Evolutionary conservation across 2,113 vertebrate species (phyloP).

Genomic region (Hoplias malabaricus): DNA sequence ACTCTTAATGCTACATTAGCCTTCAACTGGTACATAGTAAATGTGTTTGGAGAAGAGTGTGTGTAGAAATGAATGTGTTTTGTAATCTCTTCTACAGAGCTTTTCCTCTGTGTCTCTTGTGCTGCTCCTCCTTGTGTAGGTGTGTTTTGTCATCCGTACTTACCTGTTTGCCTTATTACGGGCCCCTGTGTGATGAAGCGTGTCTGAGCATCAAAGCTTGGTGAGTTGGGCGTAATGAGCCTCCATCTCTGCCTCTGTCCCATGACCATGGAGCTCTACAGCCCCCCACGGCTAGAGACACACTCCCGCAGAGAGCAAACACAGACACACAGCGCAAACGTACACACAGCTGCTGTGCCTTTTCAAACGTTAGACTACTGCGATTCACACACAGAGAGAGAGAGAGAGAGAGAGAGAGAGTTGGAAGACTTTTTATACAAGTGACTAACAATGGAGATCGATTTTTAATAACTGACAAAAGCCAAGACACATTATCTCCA

Average conservation of each 20-base stretch:
- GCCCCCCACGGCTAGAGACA: slow-evolving; percentile 51
- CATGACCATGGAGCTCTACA: slow-evolving; percentile 52
- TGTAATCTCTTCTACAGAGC: too few species aligned
- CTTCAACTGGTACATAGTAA: too few species aligned
- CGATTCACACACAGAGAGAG: slow-evolving; percentile 8
- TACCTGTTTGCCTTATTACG: slow-evolving; percentile 60
- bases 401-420: background rate
- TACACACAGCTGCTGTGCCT: slow-evolving; percentile 36
- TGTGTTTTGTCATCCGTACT: slow-evolving; percentile 31
- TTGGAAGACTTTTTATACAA: too few species aligned
- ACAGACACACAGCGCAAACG: slow-evolving; percentile 55
- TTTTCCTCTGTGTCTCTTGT: too few species aligned
- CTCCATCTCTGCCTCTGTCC: slow-evolving; percentile 57
- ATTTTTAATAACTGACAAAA: too few species aligned
- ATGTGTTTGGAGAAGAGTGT: background rate
- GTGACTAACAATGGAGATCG: too few species aligned
- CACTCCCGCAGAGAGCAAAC: slow-evolving; percentile 45
- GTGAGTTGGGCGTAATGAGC: slow-evolving; percentile 56
- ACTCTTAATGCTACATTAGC: too few species aligned
- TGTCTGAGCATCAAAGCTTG: slow-evolving; percentile 57
- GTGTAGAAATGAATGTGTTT: background rate
- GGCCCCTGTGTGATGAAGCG: slow-evolving; percentile 48
- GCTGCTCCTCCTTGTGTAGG: slow-evolving; percentile 8
- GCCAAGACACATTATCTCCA: too few species aligned
- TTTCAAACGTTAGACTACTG: background rate